Base-by-base conservation (phyloP, 1,140 invertebrate species). In the Eupeodes corollae region DNA sequence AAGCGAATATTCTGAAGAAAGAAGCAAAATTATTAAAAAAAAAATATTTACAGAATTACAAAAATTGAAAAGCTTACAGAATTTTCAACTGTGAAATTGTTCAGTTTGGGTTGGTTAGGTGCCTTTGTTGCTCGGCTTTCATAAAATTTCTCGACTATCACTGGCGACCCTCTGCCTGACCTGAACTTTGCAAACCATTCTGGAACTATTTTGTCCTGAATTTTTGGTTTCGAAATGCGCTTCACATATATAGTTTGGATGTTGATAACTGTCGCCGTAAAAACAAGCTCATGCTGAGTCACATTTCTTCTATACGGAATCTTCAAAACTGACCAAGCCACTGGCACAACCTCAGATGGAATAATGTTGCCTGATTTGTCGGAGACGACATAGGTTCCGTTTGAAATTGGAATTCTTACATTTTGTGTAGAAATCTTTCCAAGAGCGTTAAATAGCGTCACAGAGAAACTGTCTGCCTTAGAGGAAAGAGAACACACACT, bases 391-490 rank as follows among this genome's bases (percentile, higher is more conserved):
- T 83, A 91, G 6, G 69, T 66, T 10, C 65, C 60, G 37, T 71
- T 73, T 1, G 62, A 49, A 3, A 88, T 80, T 0, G 91, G 90
- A 5, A 94, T 34, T 26, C 83, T 72, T 10, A 91, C 69, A 56
- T 79, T 80, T 42, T 77, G 70, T 26, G 75, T 72, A 0, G 84
- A 73, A 18, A 71, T 59, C 16, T 79, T 75, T 43, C 80, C 84
- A 5, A 87, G 58, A 0, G 91, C 88, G 70, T 98, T 98, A 67
- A 89, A 91, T 6, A 91, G 61, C 1, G 82, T 79, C 0, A 88
- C 67, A 0, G 83, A 63, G 52, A 89, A 82, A 42, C 74, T 66
- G 26, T 77, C 63, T 34, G 72, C 70, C 5, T 60, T 61, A 63
- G 91, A 87, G 0, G 82, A 79, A 3, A 76, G 58, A 51, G 59